A percentile compares a stretch with the other conserved stretches of the same genome.
These are phyloP conservation scores for Noctua pronuba DNA, from an alignment of 2,888 invertebrate species.

Conservation along the genomic window DNA sequence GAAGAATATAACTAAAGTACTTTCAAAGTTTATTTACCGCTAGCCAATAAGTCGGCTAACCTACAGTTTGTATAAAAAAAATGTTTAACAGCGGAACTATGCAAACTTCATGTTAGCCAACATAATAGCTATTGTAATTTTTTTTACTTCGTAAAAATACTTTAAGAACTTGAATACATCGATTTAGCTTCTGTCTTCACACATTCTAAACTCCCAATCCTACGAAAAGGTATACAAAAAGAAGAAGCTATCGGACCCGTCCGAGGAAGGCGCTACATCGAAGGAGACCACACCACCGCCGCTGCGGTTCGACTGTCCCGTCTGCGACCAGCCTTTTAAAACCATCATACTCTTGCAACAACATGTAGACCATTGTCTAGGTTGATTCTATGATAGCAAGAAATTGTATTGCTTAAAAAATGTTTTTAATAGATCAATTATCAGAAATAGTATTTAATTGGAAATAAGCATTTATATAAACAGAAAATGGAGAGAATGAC, in stretches of 20 bases:
- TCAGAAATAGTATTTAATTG: no score
- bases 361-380: slow-evolving; percentile 89
- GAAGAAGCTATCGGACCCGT: slow-evolving; percentile 74
- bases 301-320: slow-evolving; percentile 89
- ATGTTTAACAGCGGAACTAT: no score
- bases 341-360: slow-evolving; percentile 89
- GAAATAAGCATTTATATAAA: no score
- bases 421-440: no score
- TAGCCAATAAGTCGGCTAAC: no score
- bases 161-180: background rate
- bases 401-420: slow-evolving; percentile 5
- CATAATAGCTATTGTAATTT: no score
- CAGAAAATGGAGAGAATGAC: no score
- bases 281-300: slow-evolving; percentile 83
- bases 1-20: no score
- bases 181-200: background rate
- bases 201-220: slow-evolving; percentile 34
- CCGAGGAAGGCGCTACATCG: slow-evolving; percentile 32
- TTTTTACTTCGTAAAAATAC: no score
- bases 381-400: slow-evolving; percentile 28
- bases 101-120: no score
- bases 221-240: slow-evolving; percentile 77
- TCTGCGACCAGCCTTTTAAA: slow-evolving; percentile 89
- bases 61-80: no score
- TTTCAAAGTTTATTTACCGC: no score